Base-by-base conservation (phyloP, 2,888 invertebrate genomes). In the Phaonia tiefii region DNA sequence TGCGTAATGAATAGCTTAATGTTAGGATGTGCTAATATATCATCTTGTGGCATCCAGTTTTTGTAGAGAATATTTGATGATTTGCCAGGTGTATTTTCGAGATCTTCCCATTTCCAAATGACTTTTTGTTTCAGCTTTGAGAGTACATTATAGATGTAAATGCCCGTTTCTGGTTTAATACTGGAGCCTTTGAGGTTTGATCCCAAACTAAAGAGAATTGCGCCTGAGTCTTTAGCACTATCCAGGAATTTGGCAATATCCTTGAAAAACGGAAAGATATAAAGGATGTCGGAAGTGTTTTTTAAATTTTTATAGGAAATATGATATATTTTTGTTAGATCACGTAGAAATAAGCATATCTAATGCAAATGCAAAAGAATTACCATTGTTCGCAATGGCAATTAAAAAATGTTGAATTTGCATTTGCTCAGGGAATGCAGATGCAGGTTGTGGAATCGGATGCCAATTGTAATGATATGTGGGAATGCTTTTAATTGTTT, bases 31-130 rank as follows among this genome's bases (percentile, higher is more conserved):
- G 92, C 93, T 89, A 95, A 88, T 49, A 94, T 92, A 83, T 93
- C 94, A 80, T 92, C 92, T 86, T 95, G 95, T 0, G 95, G 95
- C 42, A 95, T 86, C 95, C 95, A 95, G 83, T 93, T 93, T 75
- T 86, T 86, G 37, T 91, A 88, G 11, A 90, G 86, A 0, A 92
- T 91, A 79, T 92, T 92, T 0, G 85, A 51, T 0, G 92, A 88
- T 8, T 90, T 87, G 2, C 89, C 90, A 0, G 88, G 88, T 0
- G 93, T 85, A 2, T 89, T 88, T 15, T 92, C 91, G 0, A 92
- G 92, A 31, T 86, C 86, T 83, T 95, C 94, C 93, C 93, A 95
- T 89, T 95, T 95, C 94, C 94, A 94, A 13, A 95, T 85, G 0
- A 95, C 92, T 1, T 92, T 93, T 80, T 94, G 93, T 81, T 94